phyloP scores from a whole-genome alignment of 2,888 invertebrate species.

The Drosophila atroscutellata region DNA sequence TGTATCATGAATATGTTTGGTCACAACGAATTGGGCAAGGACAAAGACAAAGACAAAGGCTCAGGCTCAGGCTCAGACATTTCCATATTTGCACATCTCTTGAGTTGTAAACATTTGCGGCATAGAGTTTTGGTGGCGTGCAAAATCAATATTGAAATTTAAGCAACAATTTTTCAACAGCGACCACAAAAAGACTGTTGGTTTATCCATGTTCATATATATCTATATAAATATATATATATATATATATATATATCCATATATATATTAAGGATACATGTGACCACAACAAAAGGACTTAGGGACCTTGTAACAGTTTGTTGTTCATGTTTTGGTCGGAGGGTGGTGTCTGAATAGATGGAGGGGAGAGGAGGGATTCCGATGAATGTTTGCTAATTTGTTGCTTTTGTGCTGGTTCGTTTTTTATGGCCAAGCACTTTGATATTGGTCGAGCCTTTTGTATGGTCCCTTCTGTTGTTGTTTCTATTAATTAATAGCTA shows the following conservation, averaged over 20 bases:
- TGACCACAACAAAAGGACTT: slow-evolving; percentile 64
- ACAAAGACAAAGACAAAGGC: slow-evolving; percentile 31
- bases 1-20: slow-evolving; percentile 45
- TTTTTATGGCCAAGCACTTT: slow-evolving; percentile 43
- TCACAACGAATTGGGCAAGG: slow-evolving; percentile 23
- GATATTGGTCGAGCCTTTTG: slow-evolving; percentile 45
- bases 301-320: slow-evolving; percentile 73
- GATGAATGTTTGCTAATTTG: slow-evolving; percentile 74
- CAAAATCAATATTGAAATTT: slow-evolving; percentile 76
- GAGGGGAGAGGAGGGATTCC: slow-evolving; percentile 3
- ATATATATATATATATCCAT: slow-evolving; percentile 6
- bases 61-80: neutral
- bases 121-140: slow-evolving; percentile 8
- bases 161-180: slow-evolving; percentile 54
- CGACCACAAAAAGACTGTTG: slow-evolving; percentile 8
- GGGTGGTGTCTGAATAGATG: neutral
- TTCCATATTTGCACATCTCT: slow-evolving; percentile 39
- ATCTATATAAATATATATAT: slow-evolving; percentile 5
- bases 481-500: slow-evolving; percentile 63
- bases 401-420: slow-evolving; percentile 55
- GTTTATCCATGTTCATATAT: neutral
- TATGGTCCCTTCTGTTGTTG: slow-evolving; percentile 28
- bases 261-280: slow-evolving; percentile 23
- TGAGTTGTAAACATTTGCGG: slow-evolving; percentile 55
- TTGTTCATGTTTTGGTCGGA: slow-evolving; percentile 19